Conservation (phyloP, 2,113 vertebrate species). For the Prionailurus bengalensis region DNA sequence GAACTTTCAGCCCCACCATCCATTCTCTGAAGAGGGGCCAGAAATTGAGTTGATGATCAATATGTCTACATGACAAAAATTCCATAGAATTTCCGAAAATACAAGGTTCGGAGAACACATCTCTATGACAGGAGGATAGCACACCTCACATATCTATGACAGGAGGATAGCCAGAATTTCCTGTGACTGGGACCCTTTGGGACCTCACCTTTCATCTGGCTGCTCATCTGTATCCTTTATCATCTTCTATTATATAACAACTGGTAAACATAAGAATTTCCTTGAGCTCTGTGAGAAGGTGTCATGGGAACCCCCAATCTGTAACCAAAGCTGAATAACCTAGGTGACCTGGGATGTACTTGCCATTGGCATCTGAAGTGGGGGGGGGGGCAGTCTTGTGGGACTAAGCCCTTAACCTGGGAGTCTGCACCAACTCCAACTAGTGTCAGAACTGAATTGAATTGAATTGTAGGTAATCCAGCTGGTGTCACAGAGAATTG, state of each 20-base stretch:
- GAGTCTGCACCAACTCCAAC: not conserved
- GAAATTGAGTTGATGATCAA: not conserved
- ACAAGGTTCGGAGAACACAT: not conserved
- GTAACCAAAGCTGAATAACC: not conserved
- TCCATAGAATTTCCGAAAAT: not conserved
- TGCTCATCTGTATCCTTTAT: not conserved
- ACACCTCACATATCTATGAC: not conserved
- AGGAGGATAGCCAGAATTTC: not conserved
- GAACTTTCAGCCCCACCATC: not conserved
- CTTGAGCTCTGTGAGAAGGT: not conserved
- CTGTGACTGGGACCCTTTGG: not conserved
- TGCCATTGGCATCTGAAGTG: not conserved
- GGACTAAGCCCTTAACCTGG: not conserved
- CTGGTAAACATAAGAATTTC: not conserved
- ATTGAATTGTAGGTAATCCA: not conserved
- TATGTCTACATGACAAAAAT: not conserved
- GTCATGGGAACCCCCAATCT: not conserved
- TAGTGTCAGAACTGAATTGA: not conserved
- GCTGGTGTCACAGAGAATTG: not conserved
- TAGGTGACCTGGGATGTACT: not conserved
- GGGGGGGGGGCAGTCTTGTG: not conserved
- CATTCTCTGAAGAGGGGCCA: not conserved
- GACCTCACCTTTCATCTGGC: not conserved
- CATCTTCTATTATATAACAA: not conserved
- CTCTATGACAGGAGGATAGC: not conserved